Conservation (phyloP, 1,140 invertebrate species). For the Lordiphosa clarofinis region DNA sequence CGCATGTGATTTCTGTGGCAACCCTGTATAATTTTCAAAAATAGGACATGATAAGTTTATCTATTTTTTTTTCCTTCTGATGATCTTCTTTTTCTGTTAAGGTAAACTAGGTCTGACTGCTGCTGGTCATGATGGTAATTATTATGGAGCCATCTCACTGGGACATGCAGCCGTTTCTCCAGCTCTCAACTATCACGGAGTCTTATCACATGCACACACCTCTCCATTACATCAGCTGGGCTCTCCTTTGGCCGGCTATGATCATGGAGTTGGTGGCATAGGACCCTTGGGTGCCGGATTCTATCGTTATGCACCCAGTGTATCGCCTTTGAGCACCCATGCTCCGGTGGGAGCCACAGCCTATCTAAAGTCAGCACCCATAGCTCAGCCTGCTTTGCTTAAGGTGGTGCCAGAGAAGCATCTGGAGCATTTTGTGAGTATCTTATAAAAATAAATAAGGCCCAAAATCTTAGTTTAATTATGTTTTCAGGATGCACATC, state of each 20-base stretch:
- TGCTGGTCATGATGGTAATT: slow-evolving; percentile 34
- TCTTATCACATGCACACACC: slow-evolving; percentile 5
- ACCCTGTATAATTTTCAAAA: no score
- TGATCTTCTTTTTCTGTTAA: neutral
- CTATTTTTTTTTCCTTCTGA: no score
- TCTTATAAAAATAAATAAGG: neutral
- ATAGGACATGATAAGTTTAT: no score
- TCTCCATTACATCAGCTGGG: slow-evolving; percentile 24
- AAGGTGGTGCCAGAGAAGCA: slow-evolving; percentile 82
- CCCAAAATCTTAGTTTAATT: neutral
- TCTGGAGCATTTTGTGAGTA: slow-evolving; percentile 83
- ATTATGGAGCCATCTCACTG: slow-evolving; percentile 67
- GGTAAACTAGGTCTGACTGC: slow-evolving; percentile 31
- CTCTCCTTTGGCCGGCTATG: slow-evolving; percentile 51
- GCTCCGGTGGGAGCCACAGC: slow-evolving; percentile 48
- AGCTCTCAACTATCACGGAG: slow-evolving; percentile 57
- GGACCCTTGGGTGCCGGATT: slow-evolving; percentile 62
- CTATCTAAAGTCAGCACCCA: slow-evolving; percentile 64
- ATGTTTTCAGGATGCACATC: slow-evolving; percentile 82
- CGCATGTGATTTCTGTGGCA: no score
- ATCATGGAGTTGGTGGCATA: slow-evolving; percentile 59
- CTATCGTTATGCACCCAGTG: slow-evolving; percentile 69
- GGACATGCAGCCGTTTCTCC: slow-evolving; percentile 57
- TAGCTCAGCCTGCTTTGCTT: slow-evolving; percentile 60
- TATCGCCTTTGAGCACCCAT: slow-evolving; percentile 49